Evolutionary conservation across 2,888 invertebrate species (phyloP).

Genomic region (Pycnomerus fuliginosus): DNA sequence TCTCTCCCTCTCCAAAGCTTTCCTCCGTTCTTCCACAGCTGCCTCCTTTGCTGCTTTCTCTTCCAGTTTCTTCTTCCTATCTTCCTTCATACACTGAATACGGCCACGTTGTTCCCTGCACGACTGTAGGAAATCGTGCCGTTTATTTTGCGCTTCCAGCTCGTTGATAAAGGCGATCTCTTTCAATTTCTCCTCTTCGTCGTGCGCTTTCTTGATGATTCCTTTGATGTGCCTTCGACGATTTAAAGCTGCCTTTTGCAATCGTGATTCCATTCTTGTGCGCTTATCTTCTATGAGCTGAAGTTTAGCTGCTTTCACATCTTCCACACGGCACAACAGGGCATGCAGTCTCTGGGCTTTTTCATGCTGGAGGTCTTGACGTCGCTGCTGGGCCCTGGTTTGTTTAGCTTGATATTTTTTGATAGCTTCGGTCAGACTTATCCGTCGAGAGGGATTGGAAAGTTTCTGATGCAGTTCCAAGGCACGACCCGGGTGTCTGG

Average conservation of each 20-base stretch:
- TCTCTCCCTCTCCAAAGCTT: conserved; percentile 81
- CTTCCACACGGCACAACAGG: conserved; percentile 81
- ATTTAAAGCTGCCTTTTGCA: conserved; percentile 89
- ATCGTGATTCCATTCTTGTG: conserved; percentile 67
- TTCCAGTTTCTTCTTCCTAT: conserved; percentile 78
- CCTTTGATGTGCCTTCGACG: conserved; percentile 77
- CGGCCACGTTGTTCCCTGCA: conserved; percentile 75
- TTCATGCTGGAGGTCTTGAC: conserved; percentile 79
- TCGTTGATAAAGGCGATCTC: conserved; percentile 98
- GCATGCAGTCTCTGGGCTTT: conserved; percentile 83
- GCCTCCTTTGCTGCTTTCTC: conserved; percentile 96
- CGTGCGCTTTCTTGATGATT: conserved; percentile 93
- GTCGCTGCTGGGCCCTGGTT: conserved; percentile 84
- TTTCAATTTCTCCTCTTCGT: conserved; percentile 93
- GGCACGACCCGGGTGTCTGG: conserved; percentile 90
- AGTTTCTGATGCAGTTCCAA: conserved; percentile 92
- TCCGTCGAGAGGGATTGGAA: conserved; percentile 84
- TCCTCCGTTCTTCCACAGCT: conserved; percentile 86
- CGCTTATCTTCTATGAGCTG: conserved; percentile 83
- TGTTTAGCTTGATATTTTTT: conserved; percentile 85
- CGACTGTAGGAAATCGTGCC: conserved; percentile 82
- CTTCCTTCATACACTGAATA: conserved; percentile 79
- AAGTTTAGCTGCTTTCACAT: conserved; percentile 80
- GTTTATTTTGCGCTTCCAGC: conserved; percentile 90
- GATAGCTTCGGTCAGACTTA: conserved; percentile 81